These are phyloP conservation scores for Hippocampus abdominalis DNA, from an alignment of 2,113 vertebrate species.

Conservation along the genomic window DNA sequence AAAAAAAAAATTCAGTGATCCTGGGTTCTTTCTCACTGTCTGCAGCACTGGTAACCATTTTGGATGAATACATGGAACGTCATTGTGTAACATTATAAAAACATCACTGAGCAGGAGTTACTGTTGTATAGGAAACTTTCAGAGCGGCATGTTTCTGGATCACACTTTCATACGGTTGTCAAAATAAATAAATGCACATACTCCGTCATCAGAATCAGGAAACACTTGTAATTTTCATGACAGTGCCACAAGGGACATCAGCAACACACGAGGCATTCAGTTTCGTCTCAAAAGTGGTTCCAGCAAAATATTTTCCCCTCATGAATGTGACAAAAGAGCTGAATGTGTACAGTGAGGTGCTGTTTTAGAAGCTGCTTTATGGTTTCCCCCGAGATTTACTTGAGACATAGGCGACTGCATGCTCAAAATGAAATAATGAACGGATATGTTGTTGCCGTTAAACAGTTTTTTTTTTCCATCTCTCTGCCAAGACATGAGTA, in stretches of 20 bases:
- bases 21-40: not conserved
- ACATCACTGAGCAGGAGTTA: slow-evolving; percentile 10
- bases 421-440: slow-evolving; percentile 41
- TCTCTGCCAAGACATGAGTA: slow-evolving; percentile 19
- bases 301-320: slow-evolving; percentile 43
- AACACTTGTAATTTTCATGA: slow-evolving; percentile 60
- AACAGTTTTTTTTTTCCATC: slow-evolving; percentile 24
- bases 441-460: slow-evolving; percentile 37
- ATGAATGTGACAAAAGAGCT: slow-evolving; percentile 60
- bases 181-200: slow-evolving; percentile 54
- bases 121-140: slow-evolving; percentile 1
- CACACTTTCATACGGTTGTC: slow-evolving; percentile 30
- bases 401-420: slow-evolving; percentile 33
- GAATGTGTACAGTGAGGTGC: slow-evolving; percentile 44
- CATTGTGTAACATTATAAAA: slow-evolving; percentile 2
- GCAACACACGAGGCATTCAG: slow-evolving; percentile 55
- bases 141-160: slow-evolving; percentile 2
- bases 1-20: too few relatives aligned
- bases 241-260: slow-evolving; percentile 23
- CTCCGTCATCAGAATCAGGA: slow-evolving; percentile 30
- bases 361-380: slow-evolving; percentile 57
- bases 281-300: slow-evolving; percentile 7
- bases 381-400: slow-evolving; percentile 39
- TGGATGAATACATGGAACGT: slow-evolving; percentile 10
- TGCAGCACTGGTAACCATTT: slow-evolving; percentile 2